Percentiles rank a stretch among this genome's conserved stretches.
Conservation (phyloP, 2,113 vertebrate genomes). For the Plecotus auritus region DNA sequence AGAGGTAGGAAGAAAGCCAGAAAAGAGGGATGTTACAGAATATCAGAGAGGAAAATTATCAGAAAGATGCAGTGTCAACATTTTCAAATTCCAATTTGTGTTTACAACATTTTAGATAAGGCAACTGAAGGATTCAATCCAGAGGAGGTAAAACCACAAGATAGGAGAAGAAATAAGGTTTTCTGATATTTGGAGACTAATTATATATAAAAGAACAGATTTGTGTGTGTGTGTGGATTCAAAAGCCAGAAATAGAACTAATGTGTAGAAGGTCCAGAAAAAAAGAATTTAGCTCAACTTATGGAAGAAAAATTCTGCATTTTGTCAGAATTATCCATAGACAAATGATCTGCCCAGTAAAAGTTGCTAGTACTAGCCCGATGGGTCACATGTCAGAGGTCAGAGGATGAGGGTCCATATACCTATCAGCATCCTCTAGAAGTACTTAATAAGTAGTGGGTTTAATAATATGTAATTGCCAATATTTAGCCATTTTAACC, state of each 20-base stretch:
- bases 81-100: neutral
- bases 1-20: neutral
- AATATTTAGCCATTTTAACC: neutral
- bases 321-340: neutral
- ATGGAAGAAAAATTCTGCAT: neutral
- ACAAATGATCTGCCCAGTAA: neutral
- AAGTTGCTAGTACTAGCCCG: neutral
- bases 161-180: neutral
- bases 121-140: neutral
- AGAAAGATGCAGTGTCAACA: neutral
- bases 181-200: neutral
- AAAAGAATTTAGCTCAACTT: neutral
- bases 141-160: neutral
- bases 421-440: neutral
- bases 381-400: neutral
- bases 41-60: neutral
- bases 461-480: neutral
- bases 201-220: neutral
- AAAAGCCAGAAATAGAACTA: neutral
- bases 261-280: neutral
- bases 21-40: neutral
- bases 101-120: neutral
- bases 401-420: neutral
- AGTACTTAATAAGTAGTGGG: neutral
- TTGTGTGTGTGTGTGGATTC: neutral